phyloP scores from a whole-genome alignment of 2,888 invertebrate genomes.

The Andrena hattorfiana region DNA sequence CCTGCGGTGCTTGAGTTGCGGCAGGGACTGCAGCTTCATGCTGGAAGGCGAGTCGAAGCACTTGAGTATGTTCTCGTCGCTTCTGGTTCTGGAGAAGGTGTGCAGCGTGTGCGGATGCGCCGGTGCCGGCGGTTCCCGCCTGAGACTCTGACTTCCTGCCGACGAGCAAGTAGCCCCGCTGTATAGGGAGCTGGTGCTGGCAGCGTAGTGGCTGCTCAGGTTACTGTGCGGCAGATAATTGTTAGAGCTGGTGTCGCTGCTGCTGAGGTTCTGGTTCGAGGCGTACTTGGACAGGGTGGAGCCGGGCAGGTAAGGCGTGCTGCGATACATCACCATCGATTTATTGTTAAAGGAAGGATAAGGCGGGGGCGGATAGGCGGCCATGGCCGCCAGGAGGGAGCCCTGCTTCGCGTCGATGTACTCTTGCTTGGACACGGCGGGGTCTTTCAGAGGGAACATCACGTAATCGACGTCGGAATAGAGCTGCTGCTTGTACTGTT shows the following conservation, averaged over 20 bases:
- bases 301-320: conserved; percentile 92
- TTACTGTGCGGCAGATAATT: conserved; percentile 79
- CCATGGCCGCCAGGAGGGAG: conserved; percentile 89
- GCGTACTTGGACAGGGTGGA: conserved; percentile 90
- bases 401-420: conserved; percentile 95
- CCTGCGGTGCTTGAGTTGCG: conserved; percentile 86
- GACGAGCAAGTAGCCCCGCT: conserved; percentile 85
- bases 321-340: conserved; percentile 92
- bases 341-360: conserved; percentile 87
- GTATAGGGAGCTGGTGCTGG: conserved; percentile 85
- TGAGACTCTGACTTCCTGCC: conserved; percentile 84
- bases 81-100: conserved; percentile 88
- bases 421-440: conserved; percentile 95
- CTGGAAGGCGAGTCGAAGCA: conserved; percentile 86
- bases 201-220: conserved; percentile 83
- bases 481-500: conserved; percentile 95
- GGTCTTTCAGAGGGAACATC: conserved; percentile 95
- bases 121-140: conserved; percentile 82
- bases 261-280: conserved; percentile 91
- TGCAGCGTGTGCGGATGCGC: conserved; percentile 78
- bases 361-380: conserved; percentile 86
- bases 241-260: conserved; percentile 75
- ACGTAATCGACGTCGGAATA: conserved; percentile 97
- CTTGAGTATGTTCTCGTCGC: conserved; percentile 93
- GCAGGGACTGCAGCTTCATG: conserved; percentile 77